A percentile compares a stretch with the other conserved stretches of the same genome.
Evolutionary conservation across 2,113 vertebrate genomes (phyloP).

Genomic region (Odobenus rosmarus): DNA sequence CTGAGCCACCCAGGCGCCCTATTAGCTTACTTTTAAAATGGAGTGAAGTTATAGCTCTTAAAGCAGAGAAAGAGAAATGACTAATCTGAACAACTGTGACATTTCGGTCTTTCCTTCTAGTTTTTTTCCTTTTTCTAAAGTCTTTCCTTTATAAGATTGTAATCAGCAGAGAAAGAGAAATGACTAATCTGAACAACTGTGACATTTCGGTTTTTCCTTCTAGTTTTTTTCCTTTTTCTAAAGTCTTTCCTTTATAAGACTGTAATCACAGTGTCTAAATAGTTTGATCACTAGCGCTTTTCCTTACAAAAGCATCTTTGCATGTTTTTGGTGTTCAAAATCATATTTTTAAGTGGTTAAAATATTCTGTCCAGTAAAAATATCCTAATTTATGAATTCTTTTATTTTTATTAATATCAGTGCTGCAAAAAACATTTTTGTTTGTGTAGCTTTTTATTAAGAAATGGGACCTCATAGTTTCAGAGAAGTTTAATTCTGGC

Average conservation of each 20-base stretch:
- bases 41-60: neutral
- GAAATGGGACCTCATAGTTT: neutral
- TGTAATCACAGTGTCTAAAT: neutral
- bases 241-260: neutral
- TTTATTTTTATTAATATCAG: constrained; percentile 24
- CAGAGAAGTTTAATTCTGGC: neutral
- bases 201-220: neutral
- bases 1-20: too few species aligned
- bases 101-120: neutral
- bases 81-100: neutral
- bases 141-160: neutral
- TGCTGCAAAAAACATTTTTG: neutral
- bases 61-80: neutral
- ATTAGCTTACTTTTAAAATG: constrained; percentile 6
- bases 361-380: neutral
- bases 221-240: neutral
- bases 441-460: neutral
- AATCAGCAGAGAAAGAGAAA: constrained; percentile 2
- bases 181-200: neutral
- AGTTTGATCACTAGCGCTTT: neutral
- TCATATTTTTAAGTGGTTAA: neutral
- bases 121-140: neutral
- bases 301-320: neutral
- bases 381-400: neutral
- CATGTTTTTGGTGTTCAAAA: neutral